These are phyloP conservation scores for Plectropomus leopardus DNA, from an alignment of 2,113 vertebrate species.

Conservation along the genomic window DNA sequence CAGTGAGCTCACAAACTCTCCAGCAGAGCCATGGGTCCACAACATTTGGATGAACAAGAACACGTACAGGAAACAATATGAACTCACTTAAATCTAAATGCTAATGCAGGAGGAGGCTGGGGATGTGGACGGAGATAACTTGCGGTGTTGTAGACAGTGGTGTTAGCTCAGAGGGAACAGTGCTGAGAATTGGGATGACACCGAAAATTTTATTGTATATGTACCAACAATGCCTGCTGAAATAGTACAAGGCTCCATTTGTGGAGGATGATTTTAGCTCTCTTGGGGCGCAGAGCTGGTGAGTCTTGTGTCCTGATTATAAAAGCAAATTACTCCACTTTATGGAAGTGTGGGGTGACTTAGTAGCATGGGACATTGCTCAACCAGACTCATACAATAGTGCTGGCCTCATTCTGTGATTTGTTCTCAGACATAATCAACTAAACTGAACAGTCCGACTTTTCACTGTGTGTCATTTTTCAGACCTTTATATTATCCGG, in stretches of 20 bases:
- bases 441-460: not conserved
- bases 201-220: not conserved
- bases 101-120: constrained; percentile 43
- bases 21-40: constrained; percentile 33
- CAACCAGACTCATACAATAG: not conserved
- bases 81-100: constrained; percentile 67
- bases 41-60: constrained; percentile 40
- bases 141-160: not conserved
- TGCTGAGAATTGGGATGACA: constrained; percentile 25
- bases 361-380: not conserved
- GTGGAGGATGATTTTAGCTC: not conserved
- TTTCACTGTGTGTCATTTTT: not conserved
- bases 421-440: not conserved
- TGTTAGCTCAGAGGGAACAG: constrained; percentile 1
- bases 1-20: not conserved
- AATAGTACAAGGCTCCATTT: not conserved
- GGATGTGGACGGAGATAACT: constrained; percentile 10
- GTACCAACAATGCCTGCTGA: no score
- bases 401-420: not conserved
- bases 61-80: constrained; percentile 23
- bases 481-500: not conserved
- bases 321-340: not conserved
- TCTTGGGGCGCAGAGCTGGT: not conserved
- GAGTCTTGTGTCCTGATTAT: not conserved
- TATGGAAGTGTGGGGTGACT: not conserved